These are phyloP conservation scores for Pseudeuparius sepicola DNA, from an alignment of 2,888 invertebrate genomes.

Conservation along the genomic window DNA sequence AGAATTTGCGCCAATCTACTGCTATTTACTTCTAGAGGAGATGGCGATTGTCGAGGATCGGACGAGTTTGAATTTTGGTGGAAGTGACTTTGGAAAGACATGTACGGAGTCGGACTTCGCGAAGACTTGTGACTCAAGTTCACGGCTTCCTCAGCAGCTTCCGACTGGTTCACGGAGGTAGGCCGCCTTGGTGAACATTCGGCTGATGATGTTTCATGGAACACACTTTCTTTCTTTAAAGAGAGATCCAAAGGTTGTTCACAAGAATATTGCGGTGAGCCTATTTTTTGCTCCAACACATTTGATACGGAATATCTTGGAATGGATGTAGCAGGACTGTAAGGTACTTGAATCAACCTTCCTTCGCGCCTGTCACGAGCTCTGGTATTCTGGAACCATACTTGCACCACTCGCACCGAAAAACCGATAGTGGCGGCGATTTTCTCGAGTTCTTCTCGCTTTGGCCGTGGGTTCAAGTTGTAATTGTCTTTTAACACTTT, in stretches of 20 bases:
- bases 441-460: constrained; percentile 83
- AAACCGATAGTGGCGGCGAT: constrained; percentile 73
- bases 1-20: constrained; percentile 42
- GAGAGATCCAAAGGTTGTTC: constrained; percentile 90
- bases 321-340: constrained; percentile 33
- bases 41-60: constrained; percentile 35
- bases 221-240: constrained; percentile 58
- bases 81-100: constrained; percentile 33
- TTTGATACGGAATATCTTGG: constrained; percentile 22
- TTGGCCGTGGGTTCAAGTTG: constrained; percentile 82
- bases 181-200: constrained; percentile 53
- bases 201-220: constrained; percentile 48
- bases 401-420: constrained; percentile 75
- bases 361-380: constrained; percentile 75
- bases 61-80: constrained; percentile 52
- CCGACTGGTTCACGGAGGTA: constrained; percentile 51
- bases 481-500: constrained; percentile 83
- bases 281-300: constrained; percentile 10
- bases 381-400: constrained; percentile 94
- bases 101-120: constrained; percentile 46
- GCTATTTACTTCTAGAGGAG: constrained; percentile 40
- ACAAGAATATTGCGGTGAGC: constrained; percentile 22
- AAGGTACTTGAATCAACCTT: constrained; percentile 41
- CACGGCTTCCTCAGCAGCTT: constrained; percentile 61
- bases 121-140: constrained; percentile 67